Evolutionary conservation across 2,797 vertebrate genomes (phyloP), one percentile per base, ranked within the genome.

Genomic region (Lagorchestes hirsutus): DNA sequence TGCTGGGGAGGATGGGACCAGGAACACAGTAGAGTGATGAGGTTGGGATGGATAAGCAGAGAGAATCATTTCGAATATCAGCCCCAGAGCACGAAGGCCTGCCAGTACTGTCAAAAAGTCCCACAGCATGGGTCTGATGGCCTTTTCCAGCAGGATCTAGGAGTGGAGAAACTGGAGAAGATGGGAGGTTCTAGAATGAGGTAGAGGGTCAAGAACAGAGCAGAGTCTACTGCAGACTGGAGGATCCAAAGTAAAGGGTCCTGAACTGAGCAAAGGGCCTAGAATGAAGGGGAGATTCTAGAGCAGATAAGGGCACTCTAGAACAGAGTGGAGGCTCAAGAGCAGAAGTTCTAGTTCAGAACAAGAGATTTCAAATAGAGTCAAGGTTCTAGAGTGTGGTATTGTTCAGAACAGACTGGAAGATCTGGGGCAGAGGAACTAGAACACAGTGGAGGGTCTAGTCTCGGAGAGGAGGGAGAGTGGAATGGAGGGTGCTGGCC

Each of bases 1-100:
- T 98, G 97, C 93, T 90, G 93, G 16, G 1, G 31, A 93, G 92
- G 52, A 52, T 52, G 52, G 52, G 52, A 52, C 52, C 52, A 52
- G 52, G 52, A 52, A 52, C 52, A 52, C 52, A 52, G 40, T 46
- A 9, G n/a, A 92, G 8, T 40, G 62, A 40, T 16, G 5, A 0
- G 6, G 22, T 54, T 22, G 1, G 31, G 24, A 2, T 1, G 0
- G 13, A 59, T 59, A 31, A 57, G 93, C 14, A 0, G 34, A 24
- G 18, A 93, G 55, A 46, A 34, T 27, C 91, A 11, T 50, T 55
- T 54, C 5, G 46, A 4, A 67, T 34, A 13, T 67, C 59, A 34
- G 6, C 34, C 62, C 62, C 16, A 67, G 57, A 95, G 92, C 40
- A 28, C 54, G 5, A 46, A 29, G 50, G 92, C 1, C 0, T 27